A percentile compares a stretch with the other conserved stretches of the same genome.
Conservation (phyloP, 2,888 invertebrate genomes). For the Eutolmus rufibarbis region DNA sequence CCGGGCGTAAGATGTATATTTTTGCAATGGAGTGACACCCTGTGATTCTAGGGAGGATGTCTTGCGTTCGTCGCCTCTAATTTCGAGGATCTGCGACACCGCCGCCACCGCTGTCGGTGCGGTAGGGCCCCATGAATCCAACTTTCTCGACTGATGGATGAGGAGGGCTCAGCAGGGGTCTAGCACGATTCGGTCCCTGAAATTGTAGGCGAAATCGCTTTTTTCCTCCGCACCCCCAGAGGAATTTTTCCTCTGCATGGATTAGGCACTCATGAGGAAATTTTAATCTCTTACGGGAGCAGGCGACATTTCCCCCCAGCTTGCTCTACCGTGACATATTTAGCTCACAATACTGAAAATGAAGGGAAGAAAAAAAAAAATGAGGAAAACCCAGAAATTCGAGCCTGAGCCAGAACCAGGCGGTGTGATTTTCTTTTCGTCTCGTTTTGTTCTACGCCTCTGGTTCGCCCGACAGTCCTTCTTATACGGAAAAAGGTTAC, state of each 20-base stretch:
- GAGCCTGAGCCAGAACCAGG: neutral
- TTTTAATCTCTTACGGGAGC: conserved; percentile 30
- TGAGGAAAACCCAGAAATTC: neutral
- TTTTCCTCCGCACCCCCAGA: neutral
- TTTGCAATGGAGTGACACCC: neutral
- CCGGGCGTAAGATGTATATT: neutral
- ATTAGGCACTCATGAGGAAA: conserved; percentile 37
- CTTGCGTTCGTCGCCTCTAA: neutral
- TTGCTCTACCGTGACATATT: conserved; percentile 25
- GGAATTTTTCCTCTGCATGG: conserved; percentile 4
- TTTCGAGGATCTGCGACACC: neutral
- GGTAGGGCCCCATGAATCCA: neutral
- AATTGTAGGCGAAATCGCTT: neutral
- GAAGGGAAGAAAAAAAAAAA: neutral
- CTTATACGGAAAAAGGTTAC: neutral
- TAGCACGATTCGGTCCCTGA: neutral
- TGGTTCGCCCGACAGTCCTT: neutral
- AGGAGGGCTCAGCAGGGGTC: neutral
- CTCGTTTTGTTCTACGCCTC: neutral
- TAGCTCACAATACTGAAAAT: conserved; percentile 9
- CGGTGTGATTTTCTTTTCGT: neutral
- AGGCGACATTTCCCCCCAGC: conserved; percentile 9
- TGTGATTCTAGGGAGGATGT: neutral
- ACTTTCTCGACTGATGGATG: neutral
- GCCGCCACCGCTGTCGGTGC: neutral